These are phyloP conservation scores for Elaphurus davidianus DNA, from an alignment of 2,113 vertebrate species.

Conservation along the genomic window DNA sequence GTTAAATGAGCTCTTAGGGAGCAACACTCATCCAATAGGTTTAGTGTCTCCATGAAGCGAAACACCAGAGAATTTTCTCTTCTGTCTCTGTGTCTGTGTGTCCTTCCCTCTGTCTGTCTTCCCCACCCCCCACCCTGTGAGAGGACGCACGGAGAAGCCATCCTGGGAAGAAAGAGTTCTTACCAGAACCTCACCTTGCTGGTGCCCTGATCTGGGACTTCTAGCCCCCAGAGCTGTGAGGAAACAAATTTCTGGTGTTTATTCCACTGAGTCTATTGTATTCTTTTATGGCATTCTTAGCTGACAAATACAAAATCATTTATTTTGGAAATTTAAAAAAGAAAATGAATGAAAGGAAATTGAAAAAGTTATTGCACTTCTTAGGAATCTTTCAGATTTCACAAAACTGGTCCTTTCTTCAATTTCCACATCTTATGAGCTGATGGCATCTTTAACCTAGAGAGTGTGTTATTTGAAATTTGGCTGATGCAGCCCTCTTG, in stretches of 20 bases:
- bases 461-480: too few species aligned
- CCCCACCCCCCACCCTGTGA: too few species aligned
- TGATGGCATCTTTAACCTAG: too few species aligned
- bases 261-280: neutral
- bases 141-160: too few species aligned
- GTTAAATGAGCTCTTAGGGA: too few species aligned
- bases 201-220: neutral
- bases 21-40: too few species aligned
- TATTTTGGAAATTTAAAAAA: neutral
- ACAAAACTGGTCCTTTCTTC: neutral
- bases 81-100: too few species aligned
- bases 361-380: neutral
- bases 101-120: too few species aligned
- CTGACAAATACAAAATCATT: neutral
- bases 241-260: neutral
- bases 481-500: too few species aligned
- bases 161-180: neutral
- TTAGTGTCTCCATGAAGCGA: too few species aligned
- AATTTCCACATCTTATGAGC: neutral
- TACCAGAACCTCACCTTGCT: neutral
- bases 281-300: neutral
- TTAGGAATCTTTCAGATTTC: neutral
- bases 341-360: neutral
- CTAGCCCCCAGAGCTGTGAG: neutral
- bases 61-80: too few species aligned